Base-by-base conservation (phyloP, 2,888 invertebrate species). In the Drosophila stalkeri region DNA sequence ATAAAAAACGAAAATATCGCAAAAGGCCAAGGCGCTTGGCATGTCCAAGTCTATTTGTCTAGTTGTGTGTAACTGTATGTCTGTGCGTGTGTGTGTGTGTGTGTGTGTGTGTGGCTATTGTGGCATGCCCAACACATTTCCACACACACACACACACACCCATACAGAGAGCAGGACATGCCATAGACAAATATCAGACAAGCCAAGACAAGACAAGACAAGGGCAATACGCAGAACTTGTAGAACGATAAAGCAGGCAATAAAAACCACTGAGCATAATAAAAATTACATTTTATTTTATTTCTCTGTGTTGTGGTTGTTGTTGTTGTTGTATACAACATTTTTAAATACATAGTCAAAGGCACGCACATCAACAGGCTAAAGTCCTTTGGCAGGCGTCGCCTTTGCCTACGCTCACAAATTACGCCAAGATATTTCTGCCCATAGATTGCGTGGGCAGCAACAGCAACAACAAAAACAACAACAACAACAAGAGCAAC, bases 231-330 rank as follows among this genome's bases (percentile, higher is more conserved):
- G 69, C 64, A 67, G 76, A 77, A 82, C 86, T 89, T 87, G 88
- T 85, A 77, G 82, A 86, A 82, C 90, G 90, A 87, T 87, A 87
- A 87, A 87, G 83, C 79, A 75, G 86, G 86, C 86, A 89, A 87
- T 87, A 89, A 87, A 87, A 87, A 89, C 90, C 82, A 87, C 86
- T 72, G 77, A 89, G 86, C 81, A 88, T 86, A 87, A 87, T 89
- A 87, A 89, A 86, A 89, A 87, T 87, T 87, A 87, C 86, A 87
- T 87, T 87, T 87, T 89, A 87, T 87, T 87, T 89, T 87, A 89
- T 87, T 81, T 87, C 72, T 68, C 23, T 68, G 54, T 71, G 67
- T 68, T 61, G 71, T 67, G 44, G 63, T 37, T 63, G 55, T 49
- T 61, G 7, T 20, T 68, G 68, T 23, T 67, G 65, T 41, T 8